Base-by-base conservation (phyloP, 92 coral and sea anemone species). In the Chrysogorgia sp. region DNA sequence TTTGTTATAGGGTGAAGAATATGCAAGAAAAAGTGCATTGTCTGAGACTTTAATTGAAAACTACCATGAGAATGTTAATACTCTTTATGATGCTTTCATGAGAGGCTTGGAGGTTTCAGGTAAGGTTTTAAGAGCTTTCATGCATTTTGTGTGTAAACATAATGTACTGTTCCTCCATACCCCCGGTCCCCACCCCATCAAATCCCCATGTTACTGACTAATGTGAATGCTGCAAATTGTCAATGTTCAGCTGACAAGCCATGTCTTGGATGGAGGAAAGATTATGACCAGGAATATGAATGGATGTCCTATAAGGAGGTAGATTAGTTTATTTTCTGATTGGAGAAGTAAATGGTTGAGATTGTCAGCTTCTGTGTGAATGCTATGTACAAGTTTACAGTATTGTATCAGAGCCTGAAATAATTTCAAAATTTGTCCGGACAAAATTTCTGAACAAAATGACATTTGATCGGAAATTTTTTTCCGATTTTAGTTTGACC, bases 231-330 rank as follows among this genome's bases (percentile, higher is more conserved):
- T 47, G 10, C n/a, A 15, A 47, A 47, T 15, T 47, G n/a, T 47
- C 53, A 47, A 47, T 47, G 14, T 47, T 30, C 43, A 93, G 98
- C 96, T 29, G 92, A 93, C 63, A 91, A 86, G 71, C 88, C 93
- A 0, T 93, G 98, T 35, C 82, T 93, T 41, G 98, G 98, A 10
- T 86, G 90, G 52, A 96, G 98, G 26, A 71, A 79, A 26, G 81
- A 86, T 23, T 89, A 90, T 58, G 94, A 86, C 37, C 93, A 92
- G 7, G 92, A 96, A 3, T 93, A 86, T 64, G 88, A 86, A 24
- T 93, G 98, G 98, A 77, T 93, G 0, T 86, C 98, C 5, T 93
- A 93, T 34, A 91, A 93, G 30, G 93, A 93, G 90, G 97, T 92
- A 60, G n/a, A n/a, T n/a, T 49, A 0, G 12, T 67, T 61, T 22